Evolutionary conservation across 2,797 vertebrate genomes (phyloP).

Genomic region (Alauda arvensis): DNA sequence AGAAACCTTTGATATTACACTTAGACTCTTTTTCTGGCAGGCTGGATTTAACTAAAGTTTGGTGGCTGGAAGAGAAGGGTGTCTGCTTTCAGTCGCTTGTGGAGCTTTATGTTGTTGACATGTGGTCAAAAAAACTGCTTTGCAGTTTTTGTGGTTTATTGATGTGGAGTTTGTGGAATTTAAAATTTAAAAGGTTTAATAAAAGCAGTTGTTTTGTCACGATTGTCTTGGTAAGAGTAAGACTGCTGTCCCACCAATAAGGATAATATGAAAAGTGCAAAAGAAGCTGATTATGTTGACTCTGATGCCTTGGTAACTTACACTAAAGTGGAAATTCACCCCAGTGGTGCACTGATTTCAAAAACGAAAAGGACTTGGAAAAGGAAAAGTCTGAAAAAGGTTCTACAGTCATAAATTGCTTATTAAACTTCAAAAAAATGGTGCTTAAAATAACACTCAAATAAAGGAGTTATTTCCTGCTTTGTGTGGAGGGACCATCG

Average conservation of each 20-base stretch:
- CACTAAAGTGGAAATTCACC: neutral
- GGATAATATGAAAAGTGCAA: neutral
- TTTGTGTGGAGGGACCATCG: neutral
- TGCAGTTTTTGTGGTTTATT: neutral
- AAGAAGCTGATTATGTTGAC: neutral
- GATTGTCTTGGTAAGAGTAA: neutral
- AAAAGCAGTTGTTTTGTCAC: neutral
- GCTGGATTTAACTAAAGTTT: slow-evolving; percentile 1
- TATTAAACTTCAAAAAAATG: neutral
- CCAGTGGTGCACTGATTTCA: neutral
- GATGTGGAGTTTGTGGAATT: neutral
- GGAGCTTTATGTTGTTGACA: neutral
- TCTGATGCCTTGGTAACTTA: neutral
- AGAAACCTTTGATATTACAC: slow-evolving; percentile 32
- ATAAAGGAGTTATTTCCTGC: neutral
- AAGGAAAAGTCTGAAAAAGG: neutral
- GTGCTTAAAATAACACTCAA: neutral
- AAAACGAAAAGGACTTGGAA: neutral
- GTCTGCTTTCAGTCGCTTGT: neutral
- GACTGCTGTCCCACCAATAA: neutral
- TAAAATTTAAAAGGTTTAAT: neutral
- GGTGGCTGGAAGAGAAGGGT: neutral
- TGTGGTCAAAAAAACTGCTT: neutral
- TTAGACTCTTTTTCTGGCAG: neutral
- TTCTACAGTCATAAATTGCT: neutral